phyloP scores from a whole-genome alignment of 2,888 invertebrate species.

The Cotesia congregata region DNA sequence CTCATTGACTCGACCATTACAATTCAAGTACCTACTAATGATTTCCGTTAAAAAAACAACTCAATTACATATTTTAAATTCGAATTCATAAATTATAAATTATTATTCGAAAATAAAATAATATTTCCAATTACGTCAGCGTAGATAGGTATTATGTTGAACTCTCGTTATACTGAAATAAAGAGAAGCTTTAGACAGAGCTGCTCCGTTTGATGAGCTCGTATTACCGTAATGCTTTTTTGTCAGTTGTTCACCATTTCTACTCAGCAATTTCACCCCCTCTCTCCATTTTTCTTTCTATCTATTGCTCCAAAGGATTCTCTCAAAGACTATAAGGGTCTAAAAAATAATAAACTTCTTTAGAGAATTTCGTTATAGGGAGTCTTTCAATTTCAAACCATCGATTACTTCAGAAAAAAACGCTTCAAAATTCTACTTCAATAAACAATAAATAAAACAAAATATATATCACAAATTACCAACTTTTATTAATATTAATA shows the following conservation, averaged over 20 bases:
- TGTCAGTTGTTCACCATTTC: conserved; percentile 8
- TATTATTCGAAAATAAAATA: not conserved
- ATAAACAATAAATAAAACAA: not conserved
- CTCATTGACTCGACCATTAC: not conserved
- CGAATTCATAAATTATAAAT: not conserved
- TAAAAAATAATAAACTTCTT: conserved; percentile 5
- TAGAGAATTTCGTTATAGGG: conserved; percentile 7
- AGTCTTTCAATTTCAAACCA: not conserved
- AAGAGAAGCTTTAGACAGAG: conserved; percentile 37
- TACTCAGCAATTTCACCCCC: not conserved
- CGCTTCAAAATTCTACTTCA: no score
- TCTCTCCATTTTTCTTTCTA: not conserved
- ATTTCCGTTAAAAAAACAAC: not conserved
- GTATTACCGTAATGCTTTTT: conserved; percentile 25
- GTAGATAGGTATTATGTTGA: conserved; percentile 1
- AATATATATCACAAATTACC: not conserved
- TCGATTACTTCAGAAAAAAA: not conserved
- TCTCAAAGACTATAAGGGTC: not conserved
- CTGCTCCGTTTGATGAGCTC: conserved; percentile 29
- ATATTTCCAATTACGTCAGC: not conserved
- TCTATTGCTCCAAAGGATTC: not conserved
- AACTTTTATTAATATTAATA: not conserved
- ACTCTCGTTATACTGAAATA: conserved; percentile 10
- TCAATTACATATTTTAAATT: not conserved
- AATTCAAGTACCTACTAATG: not conserved